Conservation (phyloP, 2,113 vertebrate genomes). For the Misgurnus mizolepis region DNA sequence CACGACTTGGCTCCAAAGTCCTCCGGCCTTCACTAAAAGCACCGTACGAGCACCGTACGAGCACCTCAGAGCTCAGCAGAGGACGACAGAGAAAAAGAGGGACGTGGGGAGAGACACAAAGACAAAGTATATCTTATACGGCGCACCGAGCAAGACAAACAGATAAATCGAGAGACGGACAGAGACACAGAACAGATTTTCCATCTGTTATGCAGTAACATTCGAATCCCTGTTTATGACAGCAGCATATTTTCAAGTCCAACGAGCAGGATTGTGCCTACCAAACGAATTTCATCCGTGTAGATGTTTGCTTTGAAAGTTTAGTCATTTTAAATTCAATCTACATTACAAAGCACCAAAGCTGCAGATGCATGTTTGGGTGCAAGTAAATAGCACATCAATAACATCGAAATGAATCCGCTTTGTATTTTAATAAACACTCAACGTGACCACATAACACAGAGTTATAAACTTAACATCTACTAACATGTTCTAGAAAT, state of each 20-base stretch:
- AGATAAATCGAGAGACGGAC: constrained; percentile 8
- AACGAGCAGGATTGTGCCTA: constrained; percentile 11
- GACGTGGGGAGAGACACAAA: constrained; percentile 1
- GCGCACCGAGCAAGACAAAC: neutral
- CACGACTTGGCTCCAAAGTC: constrained; percentile 33
- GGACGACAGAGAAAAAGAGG: constrained; percentile 18
- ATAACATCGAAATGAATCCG: no score
- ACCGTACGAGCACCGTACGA: constrained; percentile 31
- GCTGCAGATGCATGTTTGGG: no score
- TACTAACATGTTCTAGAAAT: no score
- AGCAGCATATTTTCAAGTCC: constrained; percentile 20
- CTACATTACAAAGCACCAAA: neutral
- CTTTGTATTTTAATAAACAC: no score
- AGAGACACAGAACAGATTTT: constrained; percentile 34
- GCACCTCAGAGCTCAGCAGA: constrained; percentile 26
- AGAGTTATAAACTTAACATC: no score
- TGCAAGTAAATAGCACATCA: no score
- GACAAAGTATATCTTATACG: constrained; percentile 6
- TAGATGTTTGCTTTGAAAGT: neutral
- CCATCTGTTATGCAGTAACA: constrained; percentile 12
- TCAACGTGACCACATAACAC: no score
- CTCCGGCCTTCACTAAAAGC: constrained; percentile 18
- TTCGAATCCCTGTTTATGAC: constrained; percentile 13
- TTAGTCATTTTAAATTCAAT: constrained; percentile 3
- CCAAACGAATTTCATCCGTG: neutral